Conservation (phyloP, 2,113 vertebrate genomes). For the Myiopsitta monachus region DNA sequence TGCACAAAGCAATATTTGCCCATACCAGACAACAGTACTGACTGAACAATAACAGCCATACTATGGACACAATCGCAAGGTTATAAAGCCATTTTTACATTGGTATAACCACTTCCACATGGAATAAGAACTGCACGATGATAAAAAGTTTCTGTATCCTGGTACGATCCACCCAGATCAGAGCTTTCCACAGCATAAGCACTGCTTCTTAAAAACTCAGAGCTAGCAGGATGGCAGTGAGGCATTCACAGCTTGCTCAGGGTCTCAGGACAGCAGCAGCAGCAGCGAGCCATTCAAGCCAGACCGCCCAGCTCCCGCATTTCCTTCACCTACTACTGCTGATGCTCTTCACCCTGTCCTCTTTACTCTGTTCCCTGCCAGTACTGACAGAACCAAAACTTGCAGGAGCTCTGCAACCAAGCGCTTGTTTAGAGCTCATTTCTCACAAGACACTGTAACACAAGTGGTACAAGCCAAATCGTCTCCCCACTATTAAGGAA, state of each 20-base stretch:
- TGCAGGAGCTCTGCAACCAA: neutral
- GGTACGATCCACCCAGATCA: neutral
- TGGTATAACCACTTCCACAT: neutral
- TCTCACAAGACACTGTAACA: neutral
- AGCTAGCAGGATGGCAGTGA: neutral
- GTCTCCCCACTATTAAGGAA: neutral
- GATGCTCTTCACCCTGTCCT: neutral
- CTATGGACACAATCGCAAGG: rapidly evolving
- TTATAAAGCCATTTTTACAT: neutral
- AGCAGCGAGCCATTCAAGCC: neutral
- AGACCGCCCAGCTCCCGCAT: neutral
- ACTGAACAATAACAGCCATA: neutral
- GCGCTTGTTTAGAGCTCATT: neutral
- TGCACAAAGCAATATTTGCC: neutral
- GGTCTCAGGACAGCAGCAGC: neutral
- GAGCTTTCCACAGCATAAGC: neutral
- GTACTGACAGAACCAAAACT: neutral
- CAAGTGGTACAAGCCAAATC: neutral
- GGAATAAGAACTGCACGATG: neutral
- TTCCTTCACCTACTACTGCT: neutral
- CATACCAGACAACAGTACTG: neutral
- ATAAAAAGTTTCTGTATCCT: neutral
- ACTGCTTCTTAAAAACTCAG: neutral
- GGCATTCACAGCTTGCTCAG: neutral
- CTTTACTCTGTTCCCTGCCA: neutral